Base-by-base conservation (phyloP, 2,888 invertebrate species). In the Chloroclystis v-ata region DNA sequence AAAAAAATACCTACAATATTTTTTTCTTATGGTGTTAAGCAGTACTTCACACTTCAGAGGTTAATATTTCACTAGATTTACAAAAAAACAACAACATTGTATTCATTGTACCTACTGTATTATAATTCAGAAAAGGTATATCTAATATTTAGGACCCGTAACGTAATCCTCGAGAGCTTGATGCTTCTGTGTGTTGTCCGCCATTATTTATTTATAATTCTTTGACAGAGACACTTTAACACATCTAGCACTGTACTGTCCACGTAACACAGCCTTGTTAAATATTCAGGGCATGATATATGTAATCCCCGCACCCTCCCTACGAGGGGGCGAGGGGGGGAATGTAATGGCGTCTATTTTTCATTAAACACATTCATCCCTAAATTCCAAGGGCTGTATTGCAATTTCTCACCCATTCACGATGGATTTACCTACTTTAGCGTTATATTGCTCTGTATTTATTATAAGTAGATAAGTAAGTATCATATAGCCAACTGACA, bases 291-390 rank as follows among this genome's bases (percentile, higher is more conserved):
- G 29, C 43, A 49, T 43, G 50, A 50, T 46, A 46, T 43, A 50
- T 46, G 49, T 40, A 43, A 47, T 47, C 43, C 43, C 28, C 6
- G 10, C 2, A 28, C 9, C 40, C 35, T 40, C 35, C 28, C 20
- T 20, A 4, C 20, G 20, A 4, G 5, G 14, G 4, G 28, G n/a
- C 33, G 11, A 28, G 5, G 16, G 14, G 40, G 37, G 44, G 12
- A 32, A 37, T 25, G 37, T 48, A 52, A 54, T 47, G 43, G 37
- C 33, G 43, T 41, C 47, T 45, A 55, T 57, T 49, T 51, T 51
- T 55, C 55, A 55, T 47, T 30, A 39, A 41, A 39, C 52, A 54
- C 50, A 48, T 49, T 54, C 47, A 52, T 48, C 48, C 44, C 42
- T 29, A 11, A 25, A 33, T 33, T 35, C 35, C 35, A 35, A 10